Evolutionary conservation across 2,113 vertebrate species (phyloP), one percentile per base, ranked within the genome.

Genomic region (Glareola pratincola): DNA sequence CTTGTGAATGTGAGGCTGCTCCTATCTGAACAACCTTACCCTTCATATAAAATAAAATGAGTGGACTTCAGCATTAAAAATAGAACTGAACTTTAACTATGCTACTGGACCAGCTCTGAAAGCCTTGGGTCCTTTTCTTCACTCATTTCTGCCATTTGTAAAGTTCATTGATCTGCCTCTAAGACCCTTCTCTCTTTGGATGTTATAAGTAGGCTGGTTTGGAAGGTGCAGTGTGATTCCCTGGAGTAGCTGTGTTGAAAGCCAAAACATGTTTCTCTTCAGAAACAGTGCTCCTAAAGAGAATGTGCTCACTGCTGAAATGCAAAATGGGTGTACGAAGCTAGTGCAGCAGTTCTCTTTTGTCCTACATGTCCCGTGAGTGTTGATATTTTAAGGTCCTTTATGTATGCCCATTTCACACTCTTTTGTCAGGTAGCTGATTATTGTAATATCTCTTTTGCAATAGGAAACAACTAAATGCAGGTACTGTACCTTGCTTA

Each of bases 161-260:
- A 85, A 29, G 15, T 59, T 63, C 22, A 68, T 12, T 0, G 2
- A 75, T 60, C 20, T 45, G 12, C 19, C 8, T 14, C 5, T 27
- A n/a, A 1, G 0, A 67, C 8, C 3, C 9, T 90, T 26, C 29
- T 88, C 2, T 0, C 43, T 79, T 85, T 76, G 53, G 11, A n/a
- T 3, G 0, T 72, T 77, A 1, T 34, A 39, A 90, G 12, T 24
- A 67, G 32, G 10, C 24, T 64, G 8, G 4, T 85, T 71, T 94
- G 43, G 18, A 71, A 92, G 30, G 5, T 51, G 39, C 23, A 19
- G 4, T 72, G 14, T 12, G 15, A 47, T 92, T 81, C 80, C 75
- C 41, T 57, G 29, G 21, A 67, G 45, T 37, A 79, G 32, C 41
- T 88, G 26, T 92, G 62, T 86, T 94, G 72, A 96, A 97, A 97